phyloP scores from a whole-genome alignment of 1,140 invertebrate genomes.

The Drosophila kurseongensis region DNA sequence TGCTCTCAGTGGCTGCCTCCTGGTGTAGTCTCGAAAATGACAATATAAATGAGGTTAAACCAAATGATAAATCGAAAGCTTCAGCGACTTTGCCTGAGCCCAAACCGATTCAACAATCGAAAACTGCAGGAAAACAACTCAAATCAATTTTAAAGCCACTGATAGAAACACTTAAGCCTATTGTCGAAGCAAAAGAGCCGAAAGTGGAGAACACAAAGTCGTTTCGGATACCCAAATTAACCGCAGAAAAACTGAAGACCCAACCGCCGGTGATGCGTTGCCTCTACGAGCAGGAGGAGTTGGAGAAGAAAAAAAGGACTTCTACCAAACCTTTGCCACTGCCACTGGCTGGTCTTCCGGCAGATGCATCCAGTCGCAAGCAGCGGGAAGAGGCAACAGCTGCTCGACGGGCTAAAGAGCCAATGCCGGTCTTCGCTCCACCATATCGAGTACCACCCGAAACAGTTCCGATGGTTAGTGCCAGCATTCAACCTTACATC shows the following conservation, averaged over 20 bases:
- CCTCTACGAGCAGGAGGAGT: constrained; percentile 1
- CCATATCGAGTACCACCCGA: constrained; percentile 10
- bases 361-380: neutral
- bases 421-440: constrained; percentile 33
- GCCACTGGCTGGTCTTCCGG: neutral
- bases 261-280: constrained; percentile 12
- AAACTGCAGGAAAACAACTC: neutral
- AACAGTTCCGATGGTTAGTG: neutral
- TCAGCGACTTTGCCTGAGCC: neutral
- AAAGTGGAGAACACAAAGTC: neutral
- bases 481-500: neutral
- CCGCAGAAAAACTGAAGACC: neutral
- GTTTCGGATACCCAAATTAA: constrained; percentile 2
- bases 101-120: neutral
- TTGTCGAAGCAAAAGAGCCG: too few relatives aligned
- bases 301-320: too few relatives aligned
- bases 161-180: neutral
- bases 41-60: neutral
- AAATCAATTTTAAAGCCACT: neutral
- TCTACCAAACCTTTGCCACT: neutral
- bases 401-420: neutral
- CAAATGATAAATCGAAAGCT: neutral
- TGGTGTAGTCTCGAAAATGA: constrained; percentile 54
- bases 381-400: constrained; percentile 4
- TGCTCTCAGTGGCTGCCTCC: constrained; percentile 46